Conservation (phyloP, 2,797 vertebrate genomes). For the Eutrigla gurnardus region DNA sequence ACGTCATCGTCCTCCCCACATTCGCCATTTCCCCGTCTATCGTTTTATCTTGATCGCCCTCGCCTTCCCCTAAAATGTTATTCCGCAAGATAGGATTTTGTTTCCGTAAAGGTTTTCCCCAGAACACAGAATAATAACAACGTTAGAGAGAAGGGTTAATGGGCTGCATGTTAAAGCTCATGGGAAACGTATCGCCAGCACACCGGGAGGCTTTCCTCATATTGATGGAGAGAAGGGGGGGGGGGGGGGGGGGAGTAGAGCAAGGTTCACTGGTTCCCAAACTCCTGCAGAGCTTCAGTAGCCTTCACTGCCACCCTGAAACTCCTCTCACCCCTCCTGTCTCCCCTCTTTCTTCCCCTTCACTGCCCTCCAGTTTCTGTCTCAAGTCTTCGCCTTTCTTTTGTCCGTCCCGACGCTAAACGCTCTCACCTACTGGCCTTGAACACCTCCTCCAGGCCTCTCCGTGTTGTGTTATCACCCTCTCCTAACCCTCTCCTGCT, state of each 20-base stretch:
- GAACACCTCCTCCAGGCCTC: conserved; percentile 64
- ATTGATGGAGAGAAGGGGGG: conserved; percentile 70
- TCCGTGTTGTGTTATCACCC: conserved; percentile 48
- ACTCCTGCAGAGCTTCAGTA: conserved; percentile 79
- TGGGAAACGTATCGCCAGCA: conserved; percentile 71
- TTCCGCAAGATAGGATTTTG: conserved; percentile 68
- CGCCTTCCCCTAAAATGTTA: conserved; percentile 40
- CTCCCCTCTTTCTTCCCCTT: conserved; percentile 73
- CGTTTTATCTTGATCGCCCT: conserved; percentile 35
- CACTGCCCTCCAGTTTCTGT: conserved; percentile 64
- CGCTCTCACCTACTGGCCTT: conserved; percentile 66
- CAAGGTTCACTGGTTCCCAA: conserved; percentile 81
- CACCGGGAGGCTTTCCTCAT: conserved; percentile 80
- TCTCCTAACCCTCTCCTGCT: neutral
- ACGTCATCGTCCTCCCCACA: neutral
- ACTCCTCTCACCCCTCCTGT: conserved; percentile 72
- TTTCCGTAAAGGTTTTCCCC: conserved; percentile 54
- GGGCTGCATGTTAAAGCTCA: conserved; percentile 78
- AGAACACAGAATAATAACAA: conserved; percentile 49
- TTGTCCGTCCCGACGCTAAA: conserved; percentile 51
- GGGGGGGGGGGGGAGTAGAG: conserved; percentile 38
- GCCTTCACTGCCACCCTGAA: conserved; percentile 74
- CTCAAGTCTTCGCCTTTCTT: conserved; percentile 58
- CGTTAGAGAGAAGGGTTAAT: conserved; percentile 65
- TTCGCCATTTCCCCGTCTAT: neutral